A percentile compares a stretch with the other conserved stretches of the same genome.
Conservation (phyloP, 2,113 vertebrate species). For the Cnemophilus loriae region DNA sequence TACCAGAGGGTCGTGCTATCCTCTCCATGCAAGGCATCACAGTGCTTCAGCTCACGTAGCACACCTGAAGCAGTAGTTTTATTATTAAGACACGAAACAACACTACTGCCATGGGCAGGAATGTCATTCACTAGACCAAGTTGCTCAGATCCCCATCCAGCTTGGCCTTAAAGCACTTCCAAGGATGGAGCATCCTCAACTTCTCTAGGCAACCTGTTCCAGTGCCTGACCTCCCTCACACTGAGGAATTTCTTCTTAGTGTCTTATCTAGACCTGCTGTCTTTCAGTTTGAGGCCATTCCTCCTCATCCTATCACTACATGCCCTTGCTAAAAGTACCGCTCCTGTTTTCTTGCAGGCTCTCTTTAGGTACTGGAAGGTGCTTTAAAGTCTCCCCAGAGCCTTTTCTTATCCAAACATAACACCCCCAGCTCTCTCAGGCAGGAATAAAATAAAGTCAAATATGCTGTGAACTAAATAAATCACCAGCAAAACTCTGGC, state of each 20-base stretch:
- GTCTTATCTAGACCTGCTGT: background rate
- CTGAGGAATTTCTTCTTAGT: background rate
- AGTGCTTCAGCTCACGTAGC: constrained; percentile 5
- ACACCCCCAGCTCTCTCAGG: background rate
- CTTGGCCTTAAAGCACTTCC: background rate
- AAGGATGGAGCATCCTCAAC: background rate
- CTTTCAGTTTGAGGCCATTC: background rate
- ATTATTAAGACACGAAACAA: background rate
- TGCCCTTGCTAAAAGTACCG: background rate
- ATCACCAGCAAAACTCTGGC: background rate
- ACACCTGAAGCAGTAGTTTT: background rate
- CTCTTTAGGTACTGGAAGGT: background rate
- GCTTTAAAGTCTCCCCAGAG: background rate
- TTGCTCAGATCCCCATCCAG: background rate
- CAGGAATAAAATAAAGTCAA: background rate
- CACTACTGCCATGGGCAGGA: background rate
- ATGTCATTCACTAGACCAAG: background rate
- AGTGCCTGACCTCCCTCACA: background rate
- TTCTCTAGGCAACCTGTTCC: background rate
- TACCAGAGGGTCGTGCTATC: constrained; percentile 30
- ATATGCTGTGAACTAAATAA: background rate
- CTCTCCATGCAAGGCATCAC: background rate
- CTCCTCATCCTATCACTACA: background rate
- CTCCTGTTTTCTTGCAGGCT: background rate
- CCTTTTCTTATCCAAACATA: background rate